These are phyloP conservation scores for Noctua fimbriata DNA, from an alignment of 2,888 invertebrate genomes.

Conservation along the genomic window DNA sequence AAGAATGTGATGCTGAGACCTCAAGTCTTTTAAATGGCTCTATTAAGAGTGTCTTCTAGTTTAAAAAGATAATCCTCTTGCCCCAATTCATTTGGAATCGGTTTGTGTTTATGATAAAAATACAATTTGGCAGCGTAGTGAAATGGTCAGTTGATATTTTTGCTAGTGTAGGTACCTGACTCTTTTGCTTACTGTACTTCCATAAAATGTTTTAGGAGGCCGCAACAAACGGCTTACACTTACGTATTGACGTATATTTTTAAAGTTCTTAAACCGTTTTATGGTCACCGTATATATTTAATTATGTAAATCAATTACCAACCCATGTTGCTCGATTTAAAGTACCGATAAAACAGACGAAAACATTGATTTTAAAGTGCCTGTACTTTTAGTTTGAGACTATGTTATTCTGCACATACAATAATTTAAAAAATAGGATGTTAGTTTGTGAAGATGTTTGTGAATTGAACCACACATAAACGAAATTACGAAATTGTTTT, in stretches of 20 bases:
- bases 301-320: conserved; percentile 52
- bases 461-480: not conserved
- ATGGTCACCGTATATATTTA: conserved; percentile 46
- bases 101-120: not conserved
- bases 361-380: conserved; percentile 26
- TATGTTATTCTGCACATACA: too few species aligned
- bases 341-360: conserved; percentile 34
- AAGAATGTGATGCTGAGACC: not conserved
- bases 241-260: conserved; percentile 35
- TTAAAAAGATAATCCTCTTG: not conserved
- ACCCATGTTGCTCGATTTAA: conserved; percentile 33
- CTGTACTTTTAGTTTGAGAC: not conserved
- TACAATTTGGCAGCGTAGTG: not conserved
- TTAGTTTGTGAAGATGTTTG: not conserved
- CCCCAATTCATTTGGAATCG: not conserved
- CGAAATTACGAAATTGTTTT: not conserved
- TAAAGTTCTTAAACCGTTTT: conserved; percentile 47
- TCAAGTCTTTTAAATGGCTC: not conserved
- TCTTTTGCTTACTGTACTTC: conserved; percentile 13
- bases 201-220: conserved; percentile 48
- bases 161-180: not conserved
- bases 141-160: not conserved
- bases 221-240: conserved; percentile 40
- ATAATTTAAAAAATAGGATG: not conserved
- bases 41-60: not conserved